Base-by-base conservation (phyloP, 53 echinoderm and acorn worm genomes). In the Antedon mediterranea region DNA sequence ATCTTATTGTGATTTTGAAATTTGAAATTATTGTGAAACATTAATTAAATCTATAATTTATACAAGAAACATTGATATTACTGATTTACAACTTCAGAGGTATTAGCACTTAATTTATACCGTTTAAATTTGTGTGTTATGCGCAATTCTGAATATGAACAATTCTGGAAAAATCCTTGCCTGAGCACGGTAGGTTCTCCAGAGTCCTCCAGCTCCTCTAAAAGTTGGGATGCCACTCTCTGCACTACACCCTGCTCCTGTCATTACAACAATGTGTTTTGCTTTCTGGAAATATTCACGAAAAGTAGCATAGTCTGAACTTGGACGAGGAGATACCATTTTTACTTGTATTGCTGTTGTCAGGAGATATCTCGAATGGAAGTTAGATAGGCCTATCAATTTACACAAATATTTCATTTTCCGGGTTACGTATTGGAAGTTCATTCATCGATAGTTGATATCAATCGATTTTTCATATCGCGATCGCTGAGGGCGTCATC, bases 211-310 rank as follows among this genome's bases (percentile, higher is more conserved):
- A 73, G 98, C 92, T 28, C 98, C 98, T 75, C 98, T 76, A 76
- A 98, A 98, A 3, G 98, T 98, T 2, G 98, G 98, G 15, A 98
- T 92, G 73, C 98, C 98, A 75, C 98, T 98, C 85, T 98, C 98
- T 6, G 98, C 98, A 74, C 98, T 98, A 32, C 89, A 88, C 26
- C 98, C 98, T 43, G 98, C 92, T 14, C 98, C 97, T 4, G 98
- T 98, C 77, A 98, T 72, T 29, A 97, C 83, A 26, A 97, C 77
- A 32, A 98, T 88, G 78, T 88, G 84, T 81, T 93, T 90, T 3
- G 98, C 98, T 72, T 85, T 84, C 80, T 82, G 57, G 77, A 98
- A 90, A 82, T 92, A 90, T 77, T 98, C 90, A 9, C 98, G 84
- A 43, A 98, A 93, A 14, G 88, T 92, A 1, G 88, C 75, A 81